Base-by-base conservation (phyloP, 1,140 invertebrate genomes). In the Drosophila takahashii region DNA sequence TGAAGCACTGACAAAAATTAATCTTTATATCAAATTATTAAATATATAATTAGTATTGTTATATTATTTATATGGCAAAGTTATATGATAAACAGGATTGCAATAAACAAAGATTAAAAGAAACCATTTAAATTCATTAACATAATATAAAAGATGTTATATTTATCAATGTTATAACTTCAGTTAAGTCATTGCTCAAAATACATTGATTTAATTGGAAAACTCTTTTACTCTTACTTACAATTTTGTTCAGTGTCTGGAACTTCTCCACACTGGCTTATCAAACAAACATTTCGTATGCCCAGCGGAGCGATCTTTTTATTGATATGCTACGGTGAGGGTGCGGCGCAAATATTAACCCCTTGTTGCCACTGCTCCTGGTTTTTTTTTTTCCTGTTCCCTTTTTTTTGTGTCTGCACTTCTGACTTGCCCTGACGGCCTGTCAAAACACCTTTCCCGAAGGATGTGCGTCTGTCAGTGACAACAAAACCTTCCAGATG, bases 241-340 rank as follows among this genome's bases (percentile, higher is more conserved):
- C 3, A 5, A 11, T 8, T n/a, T 10, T n/a, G 15, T 8, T 26
- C 16, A 16, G 34, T 66, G 42, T 22, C 39, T 41, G 11, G 37
- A 42, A 54, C 48, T 48, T 50, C 48, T 36, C 34, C 45, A 62
- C 44, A 66, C 47, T 54, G 47, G 39, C 56, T 75, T 77, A 77
- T 77, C 74, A 77, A 70, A 77, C 64, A 69, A 71, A 77, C 64
- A 74, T 74, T 77, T 77, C 48, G 27, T 72, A 79, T 84, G 79
- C 83, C 83, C 83, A 83, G 76, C 75, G 76, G 83, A 83, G 76
- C 84, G 57, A 86, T 86, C 50, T 87, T 81, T 86, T 86, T 87
- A 86, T 86, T 86, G 83, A 86, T 79, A 86, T 61, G 65, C 65
- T 39, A 75, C 53, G 48, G 77, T 47, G 50, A 72, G 56, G 58